Base-by-base conservation (phyloP, 1,140 invertebrate species). In the Drosophila miranda region DNA sequence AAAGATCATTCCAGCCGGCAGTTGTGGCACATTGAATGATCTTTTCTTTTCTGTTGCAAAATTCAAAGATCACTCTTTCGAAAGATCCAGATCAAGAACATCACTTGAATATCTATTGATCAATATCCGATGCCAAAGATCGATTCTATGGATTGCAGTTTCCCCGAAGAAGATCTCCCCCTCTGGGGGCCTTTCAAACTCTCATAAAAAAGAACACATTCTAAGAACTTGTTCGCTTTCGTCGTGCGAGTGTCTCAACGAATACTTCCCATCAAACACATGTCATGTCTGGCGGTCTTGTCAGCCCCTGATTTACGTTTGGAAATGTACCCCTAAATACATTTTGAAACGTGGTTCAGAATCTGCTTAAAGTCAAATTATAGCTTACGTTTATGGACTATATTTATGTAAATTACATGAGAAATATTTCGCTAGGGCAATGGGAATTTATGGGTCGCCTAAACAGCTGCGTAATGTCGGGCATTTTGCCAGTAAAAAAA, bases 391-490 rank as follows among this genome's bases (percentile, higher is more conserved):
- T 61, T 14, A 14, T 41, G 34, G 41, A 51, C 52, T 59, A 30
- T 59, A 64, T 75, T 66, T 55, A 60, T 75, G 68, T 62, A 67
- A 80, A 74, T 80, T 84, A 78, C 59, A 78, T 54, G 55, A 34
- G 46, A 67, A 79, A 23, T 61, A 42, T 42, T 52, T 52, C 8
- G 30, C 52, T 34, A 16, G 14, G 34, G 34, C 11, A 13, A 13
- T 11, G 3, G 34, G 58, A 68, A 72, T 83, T 67, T 78, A 68
- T 78, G 56, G 34, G 59, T 55, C 56, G 64, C 64, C 69, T 68
- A 80, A 64, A 82, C 82, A 88, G 83, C 82, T 87, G 82, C 83
- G 83, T 87, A 82, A 87, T 88, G 70, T 82, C 71, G 83, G 82
- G 82, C 82, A 87, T 55, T 45, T 48, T 76, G 82, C 83, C 82